phyloP scores from a whole-genome alignment of 2,888 invertebrate genomes.

The Pristionchus mayeri region DNA sequence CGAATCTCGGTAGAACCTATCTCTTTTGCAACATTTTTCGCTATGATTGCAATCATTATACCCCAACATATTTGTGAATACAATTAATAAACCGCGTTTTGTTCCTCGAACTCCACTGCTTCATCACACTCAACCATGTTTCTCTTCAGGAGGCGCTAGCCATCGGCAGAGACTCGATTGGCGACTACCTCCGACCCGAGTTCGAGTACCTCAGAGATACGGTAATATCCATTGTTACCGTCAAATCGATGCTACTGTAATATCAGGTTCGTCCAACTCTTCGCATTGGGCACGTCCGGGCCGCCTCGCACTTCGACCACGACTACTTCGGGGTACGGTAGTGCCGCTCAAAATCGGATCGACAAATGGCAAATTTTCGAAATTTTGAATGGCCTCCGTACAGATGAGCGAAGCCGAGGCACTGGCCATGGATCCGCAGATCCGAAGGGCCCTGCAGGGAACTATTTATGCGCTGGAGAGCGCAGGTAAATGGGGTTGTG shows the following conservation, averaged over 20 bases:
- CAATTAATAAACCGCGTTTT: too few species aligned
- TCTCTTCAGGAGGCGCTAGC: constrained; percentile 33
- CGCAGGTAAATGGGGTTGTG: constrained; percentile 51
- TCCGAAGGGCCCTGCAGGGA: constrained; percentile 60
- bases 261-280: not conserved
- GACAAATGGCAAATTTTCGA: not conserved
- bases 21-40: too few species aligned
- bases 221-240: not conserved
- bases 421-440: constrained; percentile 63
- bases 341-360: not conserved
- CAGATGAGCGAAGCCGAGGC: constrained; percentile 62
- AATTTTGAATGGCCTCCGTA: constrained; percentile 10
- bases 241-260: not conserved
- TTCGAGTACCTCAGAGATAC: constrained; percentile 19
- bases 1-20: too few species aligned
- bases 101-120: too few species aligned
- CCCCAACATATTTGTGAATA: too few species aligned
- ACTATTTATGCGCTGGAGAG: constrained; percentile 59
- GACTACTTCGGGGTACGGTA: constrained; percentile 60
- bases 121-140: too few species aligned
- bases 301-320: constrained; percentile 55
- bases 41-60: too few species aligned
- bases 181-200: constrained; percentile 34
- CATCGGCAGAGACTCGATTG: constrained; percentile 41
- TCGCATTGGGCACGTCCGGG: constrained; percentile 22